Conservation (phyloP, 2,797 vertebrate genomes). For the Cottoperca gobio region DNA sequence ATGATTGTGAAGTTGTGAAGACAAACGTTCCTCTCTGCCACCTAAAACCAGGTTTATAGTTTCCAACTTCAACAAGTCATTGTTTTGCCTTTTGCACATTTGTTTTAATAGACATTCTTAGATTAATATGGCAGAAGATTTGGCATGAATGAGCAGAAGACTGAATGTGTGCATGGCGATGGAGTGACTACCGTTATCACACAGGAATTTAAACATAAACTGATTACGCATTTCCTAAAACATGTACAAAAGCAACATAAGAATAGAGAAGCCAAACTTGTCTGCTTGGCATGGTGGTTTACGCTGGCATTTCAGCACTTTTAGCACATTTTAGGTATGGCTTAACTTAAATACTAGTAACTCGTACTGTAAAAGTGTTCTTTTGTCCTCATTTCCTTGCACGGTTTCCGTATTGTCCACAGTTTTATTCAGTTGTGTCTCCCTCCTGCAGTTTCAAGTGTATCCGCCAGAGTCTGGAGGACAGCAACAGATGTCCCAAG, state of each 20-base stretch:
- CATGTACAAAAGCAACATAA: neutral
- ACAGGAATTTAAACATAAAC: neutral
- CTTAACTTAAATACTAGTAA: neutral
- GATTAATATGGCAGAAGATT: neutral
- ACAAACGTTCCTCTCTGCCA: too few relatives aligned
- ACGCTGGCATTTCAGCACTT: neutral
- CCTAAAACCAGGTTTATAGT: too few relatives aligned
- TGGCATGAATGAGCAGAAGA: too few relatives aligned
- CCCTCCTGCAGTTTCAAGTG: slow-evolving; percentile 91
- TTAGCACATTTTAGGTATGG: too few relatives aligned
- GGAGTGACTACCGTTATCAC: neutral
- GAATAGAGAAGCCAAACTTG: neutral
- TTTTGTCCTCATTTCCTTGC: neutral
- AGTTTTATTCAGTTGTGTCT: neutral
- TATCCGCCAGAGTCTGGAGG: slow-evolving; percentile 98
- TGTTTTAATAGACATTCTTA: neutral
- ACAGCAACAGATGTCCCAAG: slow-evolving; percentile 98
- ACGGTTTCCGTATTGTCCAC: neutral
- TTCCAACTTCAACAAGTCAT: neutral
- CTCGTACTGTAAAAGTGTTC: neutral
- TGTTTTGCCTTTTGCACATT: neutral
- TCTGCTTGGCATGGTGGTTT: neutral
- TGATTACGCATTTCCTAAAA: neutral
- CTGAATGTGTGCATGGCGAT: neutral
- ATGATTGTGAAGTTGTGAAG: too few relatives aligned